A percentile compares a stretch with the other conserved stretches of the same genome.
Evolutionary conservation across 1,140 invertebrate species (phyloP).

Genomic region (Eupeodes corollae): DNA sequence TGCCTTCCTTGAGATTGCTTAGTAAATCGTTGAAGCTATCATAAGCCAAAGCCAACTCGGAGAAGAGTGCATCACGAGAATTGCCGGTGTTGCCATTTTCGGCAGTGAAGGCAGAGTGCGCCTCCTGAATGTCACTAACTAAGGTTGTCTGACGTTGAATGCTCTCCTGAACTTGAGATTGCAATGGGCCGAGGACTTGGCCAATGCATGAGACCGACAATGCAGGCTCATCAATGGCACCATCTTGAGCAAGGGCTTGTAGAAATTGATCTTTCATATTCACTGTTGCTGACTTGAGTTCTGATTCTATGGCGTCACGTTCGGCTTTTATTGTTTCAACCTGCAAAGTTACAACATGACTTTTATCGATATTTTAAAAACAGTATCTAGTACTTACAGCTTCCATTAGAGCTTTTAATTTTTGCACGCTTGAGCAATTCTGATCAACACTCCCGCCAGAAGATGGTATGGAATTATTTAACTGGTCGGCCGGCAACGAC

Average conservation of each 20-base stretch:
- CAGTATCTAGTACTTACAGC: constrained; percentile 39
- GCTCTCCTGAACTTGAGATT: constrained; percentile 68
- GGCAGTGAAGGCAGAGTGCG: constrained; percentile 61
- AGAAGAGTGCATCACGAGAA: constrained; percentile 67
- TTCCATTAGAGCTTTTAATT: constrained; percentile 71
- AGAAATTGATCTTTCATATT: constrained; percentile 83
- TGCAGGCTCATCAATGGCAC: constrained; percentile 75
- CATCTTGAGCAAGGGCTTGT: constrained; percentile 66
- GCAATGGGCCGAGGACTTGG: constrained; percentile 66
- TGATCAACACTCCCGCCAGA: constrained; percentile 41
- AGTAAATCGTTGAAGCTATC: constrained; percentile 86
- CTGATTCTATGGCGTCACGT: constrained; percentile 75
- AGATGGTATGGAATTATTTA: constrained; percentile 53
- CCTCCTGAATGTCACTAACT: constrained; percentile 62
- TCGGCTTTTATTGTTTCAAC: constrained; percentile 82
- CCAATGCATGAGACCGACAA: constrained; percentile 67
- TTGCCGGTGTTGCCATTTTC: constrained; percentile 57
- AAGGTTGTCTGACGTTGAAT: constrained; percentile 66
- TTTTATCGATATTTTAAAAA: not conserved
- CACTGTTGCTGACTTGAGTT: constrained; percentile 69
- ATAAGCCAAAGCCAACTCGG: constrained; percentile 75
- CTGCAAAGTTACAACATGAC: constrained; percentile 32
- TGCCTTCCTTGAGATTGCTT: constrained; percentile 85
- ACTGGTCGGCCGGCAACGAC: constrained; percentile 56
- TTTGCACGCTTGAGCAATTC: constrained; percentile 49